Evolutionary conservation across 2,888 invertebrate genomes (phyloP), one percentile per base, ranked within the genome.

Genomic region (Drosophila hawaiiensis): DNA sequence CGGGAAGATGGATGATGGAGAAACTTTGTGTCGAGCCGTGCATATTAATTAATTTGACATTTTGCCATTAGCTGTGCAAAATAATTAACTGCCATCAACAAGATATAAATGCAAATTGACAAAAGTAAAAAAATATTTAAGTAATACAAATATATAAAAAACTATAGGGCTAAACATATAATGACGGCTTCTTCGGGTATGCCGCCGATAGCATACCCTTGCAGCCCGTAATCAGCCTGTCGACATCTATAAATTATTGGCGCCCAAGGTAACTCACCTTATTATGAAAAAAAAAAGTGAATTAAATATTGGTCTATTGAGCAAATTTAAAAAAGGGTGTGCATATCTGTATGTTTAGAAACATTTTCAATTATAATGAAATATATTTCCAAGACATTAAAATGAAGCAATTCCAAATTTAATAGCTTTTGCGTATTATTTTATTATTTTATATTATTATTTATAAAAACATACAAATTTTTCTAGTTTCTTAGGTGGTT

Each of bases 11-110:
- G 41, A 19, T 19, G 37, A 16, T 19, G 25, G 29, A 35, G 16
- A 60, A 61, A 60, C 55, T 64, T 73, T 61, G 47, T 64, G 60
- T 50, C 65, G 78, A 49, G 55, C 68, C 33, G 67, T 71, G 64
- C 70, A 73, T 83, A 89, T 89, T 89, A 87, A 89, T 87, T 87
- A 89, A 87, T 89, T 87, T 87, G 89, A 89, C 89, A 89, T 87
- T 84, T 84, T 72, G 83, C 87, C 87, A 87, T 89, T 89, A 84
- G 89, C 87, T 80, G 85, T 75, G 61, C 80, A 87, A 87, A 73
- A 87, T 89, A 87, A 89, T 87, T 87, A 87, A 89, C 89, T 89
- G 80, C 85, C 78, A 76, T 75, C 82, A 89, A 82, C 76, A 83
- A 78, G 76, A 84, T 80, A 84, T 73, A 82, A 88, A 84, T 83